A percentile compares a stretch with the other conserved stretches of the same genome.
Conservation (phyloP, 2,113 vertebrate genomes). For the human (Homo sapiens) region GRCh38 chr7:8892501-8893000, state of each 20-base stretch:
- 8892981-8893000: background rate
- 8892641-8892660: background rate
- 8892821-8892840: slow-evolving; percentile 5
- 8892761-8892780: background rate
- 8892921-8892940: background rate
- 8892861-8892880: background rate
- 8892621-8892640: background rate
- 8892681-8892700: background rate
- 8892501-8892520: background rate
- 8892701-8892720: background rate
- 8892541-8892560: background rate
- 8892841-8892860: background rate
- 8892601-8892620: background rate
- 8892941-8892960: background rate
- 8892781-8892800: background rate
- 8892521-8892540: background rate
- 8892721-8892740: background rate
- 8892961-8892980: background rate
- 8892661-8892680: background rate
- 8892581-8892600: background rate
- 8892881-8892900: background rate
- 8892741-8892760: background rate
- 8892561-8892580: background rate
- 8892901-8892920: background rate
- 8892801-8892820: background rate